phyloP scores from a whole-genome alignment of 2,113 vertebrate genomes.

The Megaptera novaeangliae region DNA sequence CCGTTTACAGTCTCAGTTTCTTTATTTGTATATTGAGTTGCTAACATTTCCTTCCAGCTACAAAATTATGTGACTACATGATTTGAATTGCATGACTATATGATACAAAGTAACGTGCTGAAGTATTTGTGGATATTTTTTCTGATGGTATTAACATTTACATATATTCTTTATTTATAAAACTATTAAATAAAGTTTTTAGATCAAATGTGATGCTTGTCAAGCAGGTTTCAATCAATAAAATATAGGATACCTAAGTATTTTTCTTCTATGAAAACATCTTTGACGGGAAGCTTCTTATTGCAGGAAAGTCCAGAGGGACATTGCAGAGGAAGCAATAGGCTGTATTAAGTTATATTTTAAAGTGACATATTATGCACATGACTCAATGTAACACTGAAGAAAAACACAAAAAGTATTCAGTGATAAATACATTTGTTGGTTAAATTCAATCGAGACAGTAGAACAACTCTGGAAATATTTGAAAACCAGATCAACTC shows the following conservation, averaged over 20 bases:
- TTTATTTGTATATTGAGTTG: neutral
- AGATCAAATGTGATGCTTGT: constrained; percentile 44
- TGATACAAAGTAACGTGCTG: constrained; percentile 31
- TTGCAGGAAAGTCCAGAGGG: constrained; percentile 18
- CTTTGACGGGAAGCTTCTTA: constrained; percentile 61
- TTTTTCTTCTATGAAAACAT: constrained; percentile 59
- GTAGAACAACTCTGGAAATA: constrained; percentile 26
- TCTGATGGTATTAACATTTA: constrained; percentile 40
- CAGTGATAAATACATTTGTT: constrained; percentile 22
- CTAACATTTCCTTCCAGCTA: neutral
- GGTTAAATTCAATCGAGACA: constrained; percentile 30
- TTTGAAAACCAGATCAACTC: constrained; percentile 45
- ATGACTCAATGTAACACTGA: constrained; percentile 39
- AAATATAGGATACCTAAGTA: constrained; percentile 60
- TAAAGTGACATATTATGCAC: constrained; percentile 52
- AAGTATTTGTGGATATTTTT: constrained; percentile 39
- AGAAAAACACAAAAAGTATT: constrained; percentile 36
- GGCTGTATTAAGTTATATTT: constrained; percentile 45
- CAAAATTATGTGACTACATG: neutral
- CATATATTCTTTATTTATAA: constrained; percentile 36
- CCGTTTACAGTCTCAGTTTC: neutral
- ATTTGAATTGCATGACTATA: neutral
- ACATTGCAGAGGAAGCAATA: constrained; percentile 28
- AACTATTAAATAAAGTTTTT: constrained; percentile 45
- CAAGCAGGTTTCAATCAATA: constrained; percentile 48